Percentiles rank a stretch among this genome's conserved stretches.
phyloP scores from a whole-genome alignment of 2,113 vertebrate species.

The Pollachius pollachius region DNA sequence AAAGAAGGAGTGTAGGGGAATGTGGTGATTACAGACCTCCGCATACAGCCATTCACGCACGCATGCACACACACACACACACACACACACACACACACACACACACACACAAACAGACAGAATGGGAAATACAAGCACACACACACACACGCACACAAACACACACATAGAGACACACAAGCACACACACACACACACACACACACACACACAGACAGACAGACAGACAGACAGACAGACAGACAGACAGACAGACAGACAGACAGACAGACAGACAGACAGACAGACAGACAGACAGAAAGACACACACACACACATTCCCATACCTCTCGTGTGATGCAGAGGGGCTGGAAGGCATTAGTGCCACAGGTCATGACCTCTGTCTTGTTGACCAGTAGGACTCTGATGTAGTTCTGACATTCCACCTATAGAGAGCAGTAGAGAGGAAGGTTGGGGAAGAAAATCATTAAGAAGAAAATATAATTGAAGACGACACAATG shows the following conservation, averaged over 20 bases:
- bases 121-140: too few species aligned
- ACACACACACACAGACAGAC: too few species aligned
- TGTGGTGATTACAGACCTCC: too few species aligned
- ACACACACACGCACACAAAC: too few species aligned
- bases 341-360: constrained; percentile 93
- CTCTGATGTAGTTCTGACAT: constrained; percentile 97
- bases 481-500: too few species aligned
- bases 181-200: too few species aligned
- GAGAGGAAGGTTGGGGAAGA: not conserved
- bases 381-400: constrained; percentile 89
- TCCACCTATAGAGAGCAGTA: constrained; percentile 77
- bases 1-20: too few species aligned
- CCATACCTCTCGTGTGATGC: constrained; percentile 89
- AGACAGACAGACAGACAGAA: not conserved
- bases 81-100: not conserved
- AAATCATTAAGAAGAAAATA: not conserved
- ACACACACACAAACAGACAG: too few species aligned
- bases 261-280: too few species aligned
- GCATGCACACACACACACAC: not conserved
- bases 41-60: too few species aligned
- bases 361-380: constrained; percentile 95
- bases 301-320: not conserved
- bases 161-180: too few species aligned
- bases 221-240: too few species aligned
- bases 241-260: not conserved